Evolutionary conservation across 2,888 invertebrate genomes (phyloP).

Genomic region (Clepsis dumicolana): DNA sequence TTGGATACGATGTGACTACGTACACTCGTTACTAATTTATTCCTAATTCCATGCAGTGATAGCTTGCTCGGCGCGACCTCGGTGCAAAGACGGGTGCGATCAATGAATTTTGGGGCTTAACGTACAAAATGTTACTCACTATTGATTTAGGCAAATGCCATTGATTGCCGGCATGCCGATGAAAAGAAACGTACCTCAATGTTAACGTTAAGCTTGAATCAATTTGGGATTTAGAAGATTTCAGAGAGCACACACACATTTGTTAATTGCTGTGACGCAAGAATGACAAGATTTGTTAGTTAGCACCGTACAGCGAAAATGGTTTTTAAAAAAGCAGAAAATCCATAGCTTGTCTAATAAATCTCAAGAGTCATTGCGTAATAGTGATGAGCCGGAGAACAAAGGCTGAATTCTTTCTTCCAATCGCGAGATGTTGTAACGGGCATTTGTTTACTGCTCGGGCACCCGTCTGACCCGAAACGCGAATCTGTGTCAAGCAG

Average conservation of each 20-base stretch:
- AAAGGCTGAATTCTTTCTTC: slow-evolving; percentile 53
- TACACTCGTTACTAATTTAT: slow-evolving; percentile 37
- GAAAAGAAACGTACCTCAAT: not conserved
- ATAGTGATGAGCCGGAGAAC: slow-evolving; percentile 33
- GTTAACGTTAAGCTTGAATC: slow-evolving; percentile 11
- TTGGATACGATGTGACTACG: slow-evolving; percentile 20
- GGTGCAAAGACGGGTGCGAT: slow-evolving; percentile 38
- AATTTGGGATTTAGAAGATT: slow-evolving; percentile 9
- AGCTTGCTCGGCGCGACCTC: slow-evolving; percentile 37
- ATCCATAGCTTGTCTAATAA: slow-evolving; percentile 31
- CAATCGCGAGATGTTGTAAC: slow-evolving; percentile 74
- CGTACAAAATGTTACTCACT: slow-evolving; percentile 30
- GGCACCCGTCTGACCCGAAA: slow-evolving; percentile 82
- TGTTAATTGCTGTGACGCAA: not conserved
- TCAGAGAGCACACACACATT: not conserved
- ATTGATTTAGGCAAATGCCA: slow-evolving; percentile 22
- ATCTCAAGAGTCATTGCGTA: slow-evolving; percentile 35
- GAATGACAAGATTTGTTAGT: not conserved
- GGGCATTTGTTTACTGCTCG: slow-evolving; percentile 72
- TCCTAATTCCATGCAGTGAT: slow-evolving; percentile 40
- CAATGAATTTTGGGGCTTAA: slow-evolving; percentile 40
- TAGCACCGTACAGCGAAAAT: not conserved
- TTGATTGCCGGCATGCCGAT: slow-evolving; percentile 15
- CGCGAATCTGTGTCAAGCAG: slow-evolving; percentile 85
- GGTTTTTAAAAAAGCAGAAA: slow-evolving; percentile 1